Evolutionary conservation across 2,797 vertebrate genomes (phyloP), one percentile per base, ranked within the genome.

Genomic region (Sciaenops ocellatus): DNA sequence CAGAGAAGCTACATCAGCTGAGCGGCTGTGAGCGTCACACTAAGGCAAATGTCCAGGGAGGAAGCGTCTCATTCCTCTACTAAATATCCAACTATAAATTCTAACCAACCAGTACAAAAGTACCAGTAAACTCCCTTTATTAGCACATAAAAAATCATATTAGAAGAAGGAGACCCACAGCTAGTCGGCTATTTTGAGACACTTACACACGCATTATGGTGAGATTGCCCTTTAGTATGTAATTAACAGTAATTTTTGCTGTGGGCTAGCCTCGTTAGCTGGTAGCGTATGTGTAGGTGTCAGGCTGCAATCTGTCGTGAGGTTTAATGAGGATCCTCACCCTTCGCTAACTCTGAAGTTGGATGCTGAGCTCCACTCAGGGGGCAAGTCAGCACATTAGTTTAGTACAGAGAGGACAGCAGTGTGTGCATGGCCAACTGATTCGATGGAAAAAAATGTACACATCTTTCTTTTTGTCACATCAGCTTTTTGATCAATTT

Each of bases 211-310:
- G 54, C 60, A 62, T 12, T 10, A n/a, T 64, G 50, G 16, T 20
- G 17, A 71, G 60, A 66, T 83, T 84, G 75, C 76, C 80, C 67
- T 85, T 91, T 48, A 82, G 77, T 62, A 66, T 42, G 69, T 90
- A 91, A 93, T 90, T 84, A 90, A 79, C 68, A n/a, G 68, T 87
- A 64, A 80, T 89, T 90, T 90, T 76, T 86, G 92, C 95, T 91
- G 68, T 76, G 79, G 90, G 95, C 90, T 79, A 81, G 82, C 82
- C 93, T 95, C 89, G 87, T 95, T 95, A 96, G 93, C 87, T 83
- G 75, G 88, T 92, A 92, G 83, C 95, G 94, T 95, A 94, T 95
- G 95, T 93, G 86, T 15, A 74, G 84, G 71, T 91, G 90, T 90
- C 80, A 77, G 87, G 83, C 76, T 77, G 82, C 94, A 95, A 93